Evolutionary conservation across 2,888 invertebrate genomes (phyloP).

Genomic region (Taenaris catops): DNA sequence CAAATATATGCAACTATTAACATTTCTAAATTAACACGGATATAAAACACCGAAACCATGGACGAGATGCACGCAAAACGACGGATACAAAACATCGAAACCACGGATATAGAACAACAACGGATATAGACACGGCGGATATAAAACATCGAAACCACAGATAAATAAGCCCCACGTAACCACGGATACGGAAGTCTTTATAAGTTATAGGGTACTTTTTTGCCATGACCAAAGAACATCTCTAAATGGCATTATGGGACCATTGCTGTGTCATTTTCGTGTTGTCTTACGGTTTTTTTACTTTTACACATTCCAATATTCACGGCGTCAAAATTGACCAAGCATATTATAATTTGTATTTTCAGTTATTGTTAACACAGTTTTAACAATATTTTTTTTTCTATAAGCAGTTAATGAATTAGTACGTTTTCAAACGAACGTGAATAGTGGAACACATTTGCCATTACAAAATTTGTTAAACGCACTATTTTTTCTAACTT

Average conservation of each 20-base stretch:
- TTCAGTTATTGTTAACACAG: too few species aligned
- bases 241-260: constrained; percentile 47
- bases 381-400: too few species aligned
- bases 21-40: too few species aligned
- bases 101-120: too few species aligned
- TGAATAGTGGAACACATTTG: constrained; percentile 53
- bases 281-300: too few species aligned
- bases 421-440: too few species aligned
- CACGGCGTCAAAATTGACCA: constrained; percentile 33
- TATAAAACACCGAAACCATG: too few species aligned
- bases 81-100: constrained; percentile 1
- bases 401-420: too few species aligned
- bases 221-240: constrained; percentile 54
- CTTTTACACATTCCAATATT: constrained; percentile 59
- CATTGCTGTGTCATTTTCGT: constrained; percentile 51
- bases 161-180: constrained; percentile 1
- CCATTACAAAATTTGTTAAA: constrained; percentile 19
- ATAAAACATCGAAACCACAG: background rate
- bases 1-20: too few species aligned
- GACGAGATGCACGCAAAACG: too few species aligned
- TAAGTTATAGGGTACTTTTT: constrained; percentile 37
- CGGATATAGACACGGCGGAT: too few species aligned
- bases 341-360: too few species aligned
- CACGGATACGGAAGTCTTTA: constrained; percentile 1
- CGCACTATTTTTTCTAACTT: constrained; percentile 20